A percentile compares a stretch with the other conserved stretches of the same genome.
Evolutionary conservation across 2,888 invertebrate species (phyloP).

Genomic region (Mesorhabditis spiculigera): DNA sequence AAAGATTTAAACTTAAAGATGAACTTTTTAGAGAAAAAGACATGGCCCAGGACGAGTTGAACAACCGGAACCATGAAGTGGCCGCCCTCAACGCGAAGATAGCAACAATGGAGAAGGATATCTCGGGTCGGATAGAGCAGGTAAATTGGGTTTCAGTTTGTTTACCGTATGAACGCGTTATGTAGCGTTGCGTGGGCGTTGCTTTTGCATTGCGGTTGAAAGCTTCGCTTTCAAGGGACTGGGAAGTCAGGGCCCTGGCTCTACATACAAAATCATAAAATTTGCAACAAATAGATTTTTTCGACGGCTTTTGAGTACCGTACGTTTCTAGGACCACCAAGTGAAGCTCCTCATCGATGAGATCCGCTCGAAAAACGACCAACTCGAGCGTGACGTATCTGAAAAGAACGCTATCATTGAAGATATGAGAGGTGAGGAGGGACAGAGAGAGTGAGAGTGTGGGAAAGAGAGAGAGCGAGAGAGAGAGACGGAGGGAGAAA

Average conservation of each 20-base stretch:
- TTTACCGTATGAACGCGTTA: not conserved
- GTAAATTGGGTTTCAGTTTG: not conserved
- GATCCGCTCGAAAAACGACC: constrained; percentile 26
- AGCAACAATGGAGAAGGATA: not conserved
- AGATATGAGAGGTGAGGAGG: constrained; percentile 18
- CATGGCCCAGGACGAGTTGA: not conserved
- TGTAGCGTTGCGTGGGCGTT: too few species aligned
- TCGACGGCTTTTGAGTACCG: too few species aligned
- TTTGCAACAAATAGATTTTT: too few species aligned
- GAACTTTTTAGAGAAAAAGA: not conserved
- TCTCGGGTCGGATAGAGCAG: not conserved
- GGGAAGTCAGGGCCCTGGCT: too few species aligned
- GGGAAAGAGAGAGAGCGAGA: not conserved
- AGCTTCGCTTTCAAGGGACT: too few species aligned
- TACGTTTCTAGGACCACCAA: constrained; percentile 16
- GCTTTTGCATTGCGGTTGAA: too few species aligned
- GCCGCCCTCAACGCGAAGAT: not conserved
- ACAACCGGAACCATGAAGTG: not conserved
- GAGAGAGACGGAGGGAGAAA: not conserved
- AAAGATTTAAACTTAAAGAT: too few species aligned
- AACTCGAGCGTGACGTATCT: constrained; percentile 26
- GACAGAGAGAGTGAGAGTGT: not conserved
- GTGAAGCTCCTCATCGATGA: constrained; percentile 23
- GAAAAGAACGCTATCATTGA: constrained; percentile 26
- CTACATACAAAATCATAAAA: too few species aligned